Conservation (phyloP, 2,113 vertebrate genomes). For the Prunella himalayana region DNA sequence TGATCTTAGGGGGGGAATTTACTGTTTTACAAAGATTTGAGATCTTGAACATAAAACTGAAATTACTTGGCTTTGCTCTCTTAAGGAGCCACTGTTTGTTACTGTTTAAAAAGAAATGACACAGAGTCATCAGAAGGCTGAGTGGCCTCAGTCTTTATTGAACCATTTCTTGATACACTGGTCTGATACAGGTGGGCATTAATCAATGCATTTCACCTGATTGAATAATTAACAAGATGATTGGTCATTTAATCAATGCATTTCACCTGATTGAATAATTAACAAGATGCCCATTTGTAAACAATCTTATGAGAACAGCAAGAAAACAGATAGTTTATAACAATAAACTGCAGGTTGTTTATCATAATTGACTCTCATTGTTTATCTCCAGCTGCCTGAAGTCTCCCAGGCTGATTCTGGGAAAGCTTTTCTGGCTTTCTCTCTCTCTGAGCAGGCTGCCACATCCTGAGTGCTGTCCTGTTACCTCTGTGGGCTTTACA, state of each 20-base stretch:
- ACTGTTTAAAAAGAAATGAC: neutral
- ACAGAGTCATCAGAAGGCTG: neutral
- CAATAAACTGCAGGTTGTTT: neutral
- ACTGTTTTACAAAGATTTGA: neutral
- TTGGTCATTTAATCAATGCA: no score
- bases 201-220: neutral
- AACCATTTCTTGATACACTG: neutral
- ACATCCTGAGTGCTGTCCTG: neutral
- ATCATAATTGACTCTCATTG: neutral
- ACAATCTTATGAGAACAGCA: neutral
- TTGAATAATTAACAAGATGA: no score
- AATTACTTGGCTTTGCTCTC: neutral
- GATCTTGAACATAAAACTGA: neutral
- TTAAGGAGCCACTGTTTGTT: neutral
- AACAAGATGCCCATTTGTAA: neutral
- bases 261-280: neutral
- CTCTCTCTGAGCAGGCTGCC: neutral
- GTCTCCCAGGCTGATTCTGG: neutral
- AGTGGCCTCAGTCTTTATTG: neutral
- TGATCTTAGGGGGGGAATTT: neutral
- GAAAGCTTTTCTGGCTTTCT: neutral
- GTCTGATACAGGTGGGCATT: neutral
- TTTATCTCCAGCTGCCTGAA: neutral
- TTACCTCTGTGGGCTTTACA: fast-evolving
- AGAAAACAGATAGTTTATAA: neutral